Evolutionary conservation across 2,888 invertebrate genomes (phyloP).

Genomic region (Caenorhabditis sinica): DNA sequence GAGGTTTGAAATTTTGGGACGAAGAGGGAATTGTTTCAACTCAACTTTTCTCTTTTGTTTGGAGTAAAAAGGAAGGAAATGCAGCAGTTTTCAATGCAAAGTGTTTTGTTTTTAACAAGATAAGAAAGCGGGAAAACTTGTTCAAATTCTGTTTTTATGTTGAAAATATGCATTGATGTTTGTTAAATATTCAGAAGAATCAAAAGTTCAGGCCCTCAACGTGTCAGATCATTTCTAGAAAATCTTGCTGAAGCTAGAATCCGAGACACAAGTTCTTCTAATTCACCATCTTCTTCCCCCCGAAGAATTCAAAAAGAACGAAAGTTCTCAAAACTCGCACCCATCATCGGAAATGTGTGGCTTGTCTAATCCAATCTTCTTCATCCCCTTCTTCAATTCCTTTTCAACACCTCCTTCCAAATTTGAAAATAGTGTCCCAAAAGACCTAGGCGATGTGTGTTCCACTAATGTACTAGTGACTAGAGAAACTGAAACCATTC

Average conservation of each 20-base stretch:
- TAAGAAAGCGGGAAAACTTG: not conserved
- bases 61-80: not conserved
- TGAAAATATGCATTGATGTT: not conserved
- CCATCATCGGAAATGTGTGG: conserved; percentile 35
- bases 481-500: not conserved
- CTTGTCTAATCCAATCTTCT: conserved; percentile 25
- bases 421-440: conserved; percentile 9
- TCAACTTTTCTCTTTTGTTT: not conserved
- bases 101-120: conserved; percentile 9
- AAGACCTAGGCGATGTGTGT: not conserved
- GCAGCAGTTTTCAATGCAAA: not conserved
- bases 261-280: not conserved
- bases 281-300: not conserved
- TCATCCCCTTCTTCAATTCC: conserved; percentile 3
- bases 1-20: conserved; percentile 28
- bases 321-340: conserved; percentile 13
- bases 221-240: too few species aligned
- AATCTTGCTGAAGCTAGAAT: too few species aligned
- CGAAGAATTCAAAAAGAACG: conserved; percentile 1
- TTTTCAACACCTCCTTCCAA: conserved; percentile 13
- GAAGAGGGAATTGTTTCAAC: conserved; percentile 12
- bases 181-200: too few species aligned
- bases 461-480: conserved; percentile 20
- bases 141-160: not conserved
- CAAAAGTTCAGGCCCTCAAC: too few species aligned